Base-by-base conservation (phyloP, 2,888 invertebrate species). In the Dryomyza anilis region DNA sequence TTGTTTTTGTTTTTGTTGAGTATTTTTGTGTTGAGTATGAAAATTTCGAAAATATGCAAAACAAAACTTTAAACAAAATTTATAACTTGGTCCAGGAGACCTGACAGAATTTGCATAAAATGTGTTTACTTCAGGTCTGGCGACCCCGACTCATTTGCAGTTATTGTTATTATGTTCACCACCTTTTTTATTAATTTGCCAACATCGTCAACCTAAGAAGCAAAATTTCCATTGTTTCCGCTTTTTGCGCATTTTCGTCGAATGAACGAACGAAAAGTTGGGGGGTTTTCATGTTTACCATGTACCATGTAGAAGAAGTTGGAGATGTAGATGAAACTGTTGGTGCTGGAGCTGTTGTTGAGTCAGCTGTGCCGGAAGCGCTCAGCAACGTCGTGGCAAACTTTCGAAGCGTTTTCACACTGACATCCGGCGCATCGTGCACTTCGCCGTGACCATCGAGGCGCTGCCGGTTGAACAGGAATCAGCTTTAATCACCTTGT, bases 401-500 rank as follows among this genome's bases (percentile, higher is more conserved):
- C 30, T 70, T 70, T 66, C 59, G 64, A 43, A 48, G 45, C 53
- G 60, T 74, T 78, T 75, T 69, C 69, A 72, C 71, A 67, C 68
- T 69, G 65, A 64, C 66, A 69, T 73, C 71, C 72, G 68, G 65
- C 21, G 58, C 45, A n/a, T 43, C 30, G 16, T 19, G n/a, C 19
- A 12, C 30, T 19, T 30, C 8, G 30, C 55, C 33, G 21, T 21
- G 21, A 19, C 55, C 33, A 36, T 14, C 10, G 5, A 10, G 43
- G 45, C 14, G 25, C 16, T 3, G 8, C 45, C 30, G 39, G 55
- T 30, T 33, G 71, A 76, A 75, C 74, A 71, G 75, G 75, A 77
- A 78, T 78, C 73, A 76, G 73, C 74, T 78, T 78, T 78, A 78
- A 78, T 78, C 77, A 78, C 75, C 76, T 75, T 76, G 75, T 78